Evolutionary conservation across 2,113 vertebrate species (phyloP).

Genomic region (Embiotoca jacksoni): DNA sequence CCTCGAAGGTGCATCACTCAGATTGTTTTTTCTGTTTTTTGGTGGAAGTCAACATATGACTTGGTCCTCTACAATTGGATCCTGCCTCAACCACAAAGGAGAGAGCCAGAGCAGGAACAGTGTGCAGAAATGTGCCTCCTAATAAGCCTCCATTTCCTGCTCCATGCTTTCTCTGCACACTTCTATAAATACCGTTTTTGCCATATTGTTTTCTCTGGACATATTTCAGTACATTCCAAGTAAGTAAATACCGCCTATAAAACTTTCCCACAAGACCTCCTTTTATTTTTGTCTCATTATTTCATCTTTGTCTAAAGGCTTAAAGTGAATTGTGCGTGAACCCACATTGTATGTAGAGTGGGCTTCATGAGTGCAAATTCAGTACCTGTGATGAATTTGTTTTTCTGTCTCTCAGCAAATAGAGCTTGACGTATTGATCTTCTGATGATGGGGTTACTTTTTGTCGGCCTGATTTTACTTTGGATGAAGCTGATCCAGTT

Average conservation of each 20-base stretch:
- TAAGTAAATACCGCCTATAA: not conserved
- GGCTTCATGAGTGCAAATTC: not conserved
- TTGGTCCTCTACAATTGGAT: conserved; percentile 43
- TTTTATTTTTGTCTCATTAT: not conserved
- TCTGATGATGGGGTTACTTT: too few species aligned
- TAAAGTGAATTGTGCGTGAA: not conserved
- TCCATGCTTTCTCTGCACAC: conserved; percentile 12
- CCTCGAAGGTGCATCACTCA: conserved; percentile 44
- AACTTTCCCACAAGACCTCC: conserved; percentile 14
- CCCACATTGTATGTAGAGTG: not conserved
- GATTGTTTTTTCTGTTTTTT: not conserved
- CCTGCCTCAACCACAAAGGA: conserved; percentile 16
- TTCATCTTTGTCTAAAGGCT: not conserved
- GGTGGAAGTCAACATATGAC: conserved; percentile 19
- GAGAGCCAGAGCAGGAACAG: conserved; percentile 9
- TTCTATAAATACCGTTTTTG: conserved; percentile 38
- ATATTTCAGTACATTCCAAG: conserved; percentile 14
- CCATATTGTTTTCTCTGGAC: conserved; percentile 32
- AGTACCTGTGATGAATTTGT: not conserved
- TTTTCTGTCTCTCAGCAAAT: not conserved
- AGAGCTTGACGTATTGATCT: not conserved
- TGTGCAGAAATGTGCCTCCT: conserved; percentile 2
- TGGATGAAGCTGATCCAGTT: not conserved
- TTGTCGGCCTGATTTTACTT: not conserved
- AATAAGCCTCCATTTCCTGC: conserved; percentile 32